Base-by-base conservation (phyloP, 2,888 invertebrate species). In the Antheraea yamamai region DNA sequence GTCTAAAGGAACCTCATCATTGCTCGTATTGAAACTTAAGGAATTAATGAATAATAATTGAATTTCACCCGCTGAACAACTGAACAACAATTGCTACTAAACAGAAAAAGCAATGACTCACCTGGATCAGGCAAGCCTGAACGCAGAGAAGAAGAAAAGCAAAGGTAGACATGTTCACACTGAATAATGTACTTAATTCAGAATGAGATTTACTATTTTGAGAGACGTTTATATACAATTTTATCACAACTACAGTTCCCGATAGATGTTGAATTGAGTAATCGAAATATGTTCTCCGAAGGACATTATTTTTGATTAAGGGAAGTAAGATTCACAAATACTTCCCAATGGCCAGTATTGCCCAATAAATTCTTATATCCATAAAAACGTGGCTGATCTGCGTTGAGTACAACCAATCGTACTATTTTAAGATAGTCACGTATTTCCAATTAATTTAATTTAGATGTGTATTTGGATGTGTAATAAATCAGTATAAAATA, bases 91-190 rank as follows among this genome's bases (percentile, higher is more conserved):
- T 47, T 7, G 1, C 12, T 47, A 47, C 12, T 47, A 47, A 10
- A 47, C 12, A 47, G 2, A 12, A 47, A 47, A 47, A 39, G 30
- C n/a, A 26, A 66, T 23, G 23, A 74, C 76, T 78, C 77, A 88
- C 88, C 81, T 87, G 85, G 74, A 85, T 75, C 77, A 87, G 81
- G 79, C 83, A 85, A 79, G 83, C 85, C 78, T 87, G 86, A 77
- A 82, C 75, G 82, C 84, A 87, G 78, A 87, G 75, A 23, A 86
- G 64, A n/a, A 88, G 74, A 72, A 87, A 71, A 74, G 82, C 76
- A 75, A 85, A 85, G 75, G 83, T 76, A 75, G 82, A 81, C 85
- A 87, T 86, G 75, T 81, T 83, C n/a, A n/a, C 30, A 68, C 61
- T 61, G 61, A 55, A 55, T 55, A 4, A 55, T 18, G 10, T 61